Evolutionary conservation across 1,140 invertebrate species (phyloP), one percentile per base, ranked within the genome.

Genomic region (Dreissena rostriformis): DNA sequence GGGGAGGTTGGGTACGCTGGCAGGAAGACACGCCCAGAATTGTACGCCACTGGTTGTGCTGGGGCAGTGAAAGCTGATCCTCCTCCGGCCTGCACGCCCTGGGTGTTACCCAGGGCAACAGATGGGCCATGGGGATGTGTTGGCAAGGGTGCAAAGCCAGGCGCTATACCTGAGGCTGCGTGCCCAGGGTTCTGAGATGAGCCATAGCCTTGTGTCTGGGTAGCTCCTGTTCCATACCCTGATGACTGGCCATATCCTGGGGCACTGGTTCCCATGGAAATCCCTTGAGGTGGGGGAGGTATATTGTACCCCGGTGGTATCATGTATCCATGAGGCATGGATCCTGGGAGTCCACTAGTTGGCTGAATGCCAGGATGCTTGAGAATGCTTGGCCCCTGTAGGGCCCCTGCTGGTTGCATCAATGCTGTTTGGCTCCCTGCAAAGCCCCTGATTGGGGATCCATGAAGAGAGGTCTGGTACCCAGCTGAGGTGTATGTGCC

Each of bases 1-100:
- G 81, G 81, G 39, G 73, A 75, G 55, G 81, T 83, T 26, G 81
- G 73, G 65, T 75, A 83, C 24, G 81, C 81, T n/a, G 81, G 81
- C 15, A 83, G 65, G 52, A 83, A 83, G 2, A 83, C 81, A 10
- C 73, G 49, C n/a, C 71, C 81, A 14, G 81, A 75, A 26, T 83
- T 76, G 51, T 83, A 83, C 22, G 81, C 72, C 26, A 83, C 51
- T 66, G 72, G 22, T 39, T 75, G 73, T 55, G 72, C 81, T 22
- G 81, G 81, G n/a, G 72, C 81, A 24, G 73, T 76, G 29, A 83
- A 76, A n/a, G 70, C 79, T 73, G 79, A 81, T 2, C 63, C 57
- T 39, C 39, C 39, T 12, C 81, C 81, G 68, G 39, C 8, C 24
- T 53, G 55, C 15, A 66, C 26, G 17, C 72, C 81, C 0, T 61